These are phyloP conservation scores for Dromococcyx pavoninus DNA, from an alignment of 2,797 vertebrate genomes.

Conservation along the genomic window DNA sequence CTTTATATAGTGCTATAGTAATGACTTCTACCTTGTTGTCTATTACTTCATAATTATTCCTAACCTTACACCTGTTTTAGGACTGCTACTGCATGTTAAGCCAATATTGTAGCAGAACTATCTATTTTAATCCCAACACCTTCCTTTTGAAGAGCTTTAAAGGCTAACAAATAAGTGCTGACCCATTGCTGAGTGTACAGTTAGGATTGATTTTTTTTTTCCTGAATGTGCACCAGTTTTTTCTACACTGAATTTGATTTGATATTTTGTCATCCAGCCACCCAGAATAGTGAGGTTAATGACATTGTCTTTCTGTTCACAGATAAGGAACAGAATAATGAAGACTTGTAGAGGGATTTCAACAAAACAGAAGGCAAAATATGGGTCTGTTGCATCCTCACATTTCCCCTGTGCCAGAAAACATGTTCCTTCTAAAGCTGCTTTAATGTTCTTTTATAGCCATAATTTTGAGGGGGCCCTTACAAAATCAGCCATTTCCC, in stretches of 20 bases:
- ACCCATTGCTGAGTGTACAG: neutral
- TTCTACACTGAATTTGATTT: neutral
- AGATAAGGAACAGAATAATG: neutral
- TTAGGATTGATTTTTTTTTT: neutral
- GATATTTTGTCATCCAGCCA: neutral
- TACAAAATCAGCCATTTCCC: neutral
- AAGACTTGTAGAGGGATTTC: neutral
- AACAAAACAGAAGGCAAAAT: neutral
- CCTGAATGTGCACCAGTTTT: neutral
- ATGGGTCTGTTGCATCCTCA: neutral
- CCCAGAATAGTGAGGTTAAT: neutral
- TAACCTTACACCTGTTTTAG: neutral
- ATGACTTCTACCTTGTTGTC: neutral
- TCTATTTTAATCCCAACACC: neutral
- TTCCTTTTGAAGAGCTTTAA: neutral
- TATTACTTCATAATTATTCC: neutral
- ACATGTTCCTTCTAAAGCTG: neutral
- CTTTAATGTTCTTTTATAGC: neutral
- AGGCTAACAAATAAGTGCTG: neutral
- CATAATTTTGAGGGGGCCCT: rapidly evolving
- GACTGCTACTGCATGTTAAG: neutral
- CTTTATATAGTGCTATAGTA: neutral
- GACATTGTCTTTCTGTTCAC: neutral
- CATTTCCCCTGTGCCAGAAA: neutral
- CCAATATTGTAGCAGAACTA: neutral